Evolutionary conservation across 2,888 invertebrate species (phyloP).

Genomic region (Megalurothrips usitatus): DNA sequence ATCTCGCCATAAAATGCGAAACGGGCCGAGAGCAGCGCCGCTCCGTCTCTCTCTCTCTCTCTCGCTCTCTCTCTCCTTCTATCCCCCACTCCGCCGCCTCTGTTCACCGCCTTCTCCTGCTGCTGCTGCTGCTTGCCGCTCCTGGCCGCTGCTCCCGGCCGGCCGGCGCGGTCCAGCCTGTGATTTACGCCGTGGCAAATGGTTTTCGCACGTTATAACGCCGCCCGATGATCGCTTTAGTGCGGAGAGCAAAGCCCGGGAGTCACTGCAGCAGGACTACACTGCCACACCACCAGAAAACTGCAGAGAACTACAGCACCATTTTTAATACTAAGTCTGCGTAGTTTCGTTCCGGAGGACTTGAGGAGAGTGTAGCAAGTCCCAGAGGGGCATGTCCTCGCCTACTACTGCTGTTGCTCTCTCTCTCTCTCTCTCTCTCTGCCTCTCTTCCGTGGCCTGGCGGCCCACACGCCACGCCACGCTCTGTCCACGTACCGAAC

Average conservation of each 20-base stretch:
- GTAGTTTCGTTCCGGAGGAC: background rate
- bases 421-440: no score
- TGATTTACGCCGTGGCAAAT: slow-evolving; percentile 3
- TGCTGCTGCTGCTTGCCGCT: background rate
- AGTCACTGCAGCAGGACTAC: no score
- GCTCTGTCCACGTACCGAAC: background rate
- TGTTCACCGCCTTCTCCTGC: background rate
- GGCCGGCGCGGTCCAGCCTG: background rate
- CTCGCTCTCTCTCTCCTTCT: no score
- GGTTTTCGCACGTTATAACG: slow-evolving; percentile 20
- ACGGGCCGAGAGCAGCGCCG: no score
- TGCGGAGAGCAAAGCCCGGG: background rate
- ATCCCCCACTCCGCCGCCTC: no score
- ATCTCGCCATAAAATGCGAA: no score
- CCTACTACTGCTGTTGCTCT: background rate
- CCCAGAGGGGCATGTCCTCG: slow-evolving; percentile 9
- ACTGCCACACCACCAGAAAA: background rate
- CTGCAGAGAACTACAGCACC: background rate
- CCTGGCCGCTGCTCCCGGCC: background rate
- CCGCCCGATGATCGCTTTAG: slow-evolving; percentile 13
- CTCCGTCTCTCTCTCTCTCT: no score
- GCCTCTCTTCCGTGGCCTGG: background rate
- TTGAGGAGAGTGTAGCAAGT: background rate
- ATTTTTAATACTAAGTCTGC: background rate
- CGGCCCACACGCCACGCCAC: slow-evolving; percentile 3